Evolutionary conservation across 2,888 invertebrate genomes (phyloP).

Genomic region (Philaethria dido): DNA sequence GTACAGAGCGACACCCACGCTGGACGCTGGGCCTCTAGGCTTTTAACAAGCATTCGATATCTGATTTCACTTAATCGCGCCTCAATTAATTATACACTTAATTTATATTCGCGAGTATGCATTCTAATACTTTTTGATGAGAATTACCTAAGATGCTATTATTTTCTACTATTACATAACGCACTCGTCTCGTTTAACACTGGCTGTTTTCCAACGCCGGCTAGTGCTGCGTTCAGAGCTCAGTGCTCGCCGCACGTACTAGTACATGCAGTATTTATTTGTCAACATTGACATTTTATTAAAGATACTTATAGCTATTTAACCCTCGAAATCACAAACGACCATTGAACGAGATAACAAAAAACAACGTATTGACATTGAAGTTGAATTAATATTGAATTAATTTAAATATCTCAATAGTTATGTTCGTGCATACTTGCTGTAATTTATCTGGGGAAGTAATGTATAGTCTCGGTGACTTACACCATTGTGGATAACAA

Average conservation of each 20-base stretch:
- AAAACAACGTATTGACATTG: conserved; percentile 1
- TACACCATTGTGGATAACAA: background rate
- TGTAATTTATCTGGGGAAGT: background rate
- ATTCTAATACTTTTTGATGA: conserved; percentile 15
- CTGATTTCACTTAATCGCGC: background rate
- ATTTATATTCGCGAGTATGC: conserved; percentile 1
- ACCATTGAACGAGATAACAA: background rate
- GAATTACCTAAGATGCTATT: conserved; percentile 18
- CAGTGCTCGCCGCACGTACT: background rate
- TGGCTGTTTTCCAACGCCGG: conserved; percentile 11
- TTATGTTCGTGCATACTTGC: conserved; percentile 3
- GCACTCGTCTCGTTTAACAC: background rate
- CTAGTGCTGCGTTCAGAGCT: no score
- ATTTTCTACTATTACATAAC: conserved; percentile 16
- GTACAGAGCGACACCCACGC: no score
- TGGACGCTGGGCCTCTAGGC: no score
- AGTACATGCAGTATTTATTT: no score
- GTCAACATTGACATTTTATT: background rate
- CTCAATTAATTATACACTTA: background rate
- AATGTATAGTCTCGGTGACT: background rate
- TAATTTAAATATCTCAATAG: background rate
- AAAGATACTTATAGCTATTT: background rate
- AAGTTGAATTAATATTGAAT: background rate
- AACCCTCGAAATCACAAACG: background rate
- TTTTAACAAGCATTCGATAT: background rate